A percentile compares a stretch with the other conserved stretches of the same genome.
phyloP scores from a whole-genome alignment of 2,888 invertebrate genomes.

The Rhodophaea formosa region DNA sequence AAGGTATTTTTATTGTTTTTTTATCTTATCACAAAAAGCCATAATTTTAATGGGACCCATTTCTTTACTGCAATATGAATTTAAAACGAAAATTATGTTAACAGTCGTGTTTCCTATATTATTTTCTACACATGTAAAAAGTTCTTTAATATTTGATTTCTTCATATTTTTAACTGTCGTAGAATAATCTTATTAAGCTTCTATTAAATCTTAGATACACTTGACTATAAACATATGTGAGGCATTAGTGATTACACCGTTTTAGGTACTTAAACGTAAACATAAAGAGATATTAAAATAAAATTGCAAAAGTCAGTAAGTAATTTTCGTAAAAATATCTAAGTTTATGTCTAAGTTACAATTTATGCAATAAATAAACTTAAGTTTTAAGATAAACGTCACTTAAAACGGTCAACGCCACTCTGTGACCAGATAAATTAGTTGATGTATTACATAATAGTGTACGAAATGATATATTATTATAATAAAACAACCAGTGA shows the following conservation, averaged over 20 bases:
- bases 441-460: slow-evolving; percentile 68
- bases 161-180: too few relatives aligned
- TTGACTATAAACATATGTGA: too few relatives aligned
- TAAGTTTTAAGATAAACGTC: slow-evolving; percentile 35
- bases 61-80: background rate
- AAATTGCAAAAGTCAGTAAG: background rate
- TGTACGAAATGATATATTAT: slow-evolving; percentile 68
- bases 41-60: slow-evolving; percentile 16
- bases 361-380: background rate
- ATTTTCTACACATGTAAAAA: background rate
- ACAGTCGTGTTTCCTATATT: background rate
- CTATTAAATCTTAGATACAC: too few relatives aligned
- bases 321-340: background rate
- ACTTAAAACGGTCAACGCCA: slow-evolving; percentile 60
- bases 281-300: too few relatives aligned
- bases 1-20: slow-evolving; percentile 12
- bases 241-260: too few relatives aligned
- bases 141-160: too few relatives aligned
- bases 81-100: background rate
- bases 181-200: too few relatives aligned
- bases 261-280: too few relatives aligned
- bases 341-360: too few relatives aligned
- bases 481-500: slow-evolving; percentile 50
- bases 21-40: slow-evolving; percentile 19
- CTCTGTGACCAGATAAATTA: slow-evolving; percentile 69